Conservation (phyloP, 2,797 vertebrate genomes). For the Brachyrhaphis roseni region DNA sequence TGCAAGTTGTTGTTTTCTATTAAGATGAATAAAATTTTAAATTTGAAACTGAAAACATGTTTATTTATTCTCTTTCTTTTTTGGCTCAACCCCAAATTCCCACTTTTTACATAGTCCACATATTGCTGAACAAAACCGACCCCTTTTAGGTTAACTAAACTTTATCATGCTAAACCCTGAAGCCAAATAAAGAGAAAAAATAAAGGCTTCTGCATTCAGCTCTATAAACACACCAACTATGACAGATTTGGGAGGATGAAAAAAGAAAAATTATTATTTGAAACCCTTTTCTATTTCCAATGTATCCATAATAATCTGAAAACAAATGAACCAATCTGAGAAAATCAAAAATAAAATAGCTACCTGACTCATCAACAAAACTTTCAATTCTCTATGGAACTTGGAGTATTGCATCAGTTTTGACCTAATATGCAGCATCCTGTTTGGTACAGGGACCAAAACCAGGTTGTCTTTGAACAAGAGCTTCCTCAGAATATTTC, state of each 20-base stretch:
- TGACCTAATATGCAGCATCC: not conserved
- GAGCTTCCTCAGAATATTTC: not conserved
- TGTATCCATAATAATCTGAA: not conserved
- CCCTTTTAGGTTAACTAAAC: not conserved
- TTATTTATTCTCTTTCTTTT: not conserved
- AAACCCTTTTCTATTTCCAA: not conserved
- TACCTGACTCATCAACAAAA: not conserved
- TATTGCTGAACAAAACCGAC: not conserved
- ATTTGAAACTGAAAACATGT: constrained; percentile 38
- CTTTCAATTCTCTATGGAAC: not conserved
- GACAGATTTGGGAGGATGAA: not conserved
- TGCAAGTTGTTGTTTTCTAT: constrained; percentile 64
- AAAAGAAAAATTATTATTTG: not conserved
- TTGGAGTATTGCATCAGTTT: not conserved
- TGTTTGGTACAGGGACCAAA: not conserved
- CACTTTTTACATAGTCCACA: not conserved
- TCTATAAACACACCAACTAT: not conserved
- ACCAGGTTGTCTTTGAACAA: not conserved
- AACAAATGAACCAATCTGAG: not conserved
- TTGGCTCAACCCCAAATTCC: not conserved
- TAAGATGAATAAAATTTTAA: constrained; percentile 60
- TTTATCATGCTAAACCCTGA: not conserved
- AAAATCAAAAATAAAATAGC: not conserved
- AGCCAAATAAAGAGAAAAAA: not conserved
- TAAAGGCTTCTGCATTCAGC: not conserved